Conservation (phyloP, 2,888 invertebrate genomes). For the Capitulum mitella region DNA sequence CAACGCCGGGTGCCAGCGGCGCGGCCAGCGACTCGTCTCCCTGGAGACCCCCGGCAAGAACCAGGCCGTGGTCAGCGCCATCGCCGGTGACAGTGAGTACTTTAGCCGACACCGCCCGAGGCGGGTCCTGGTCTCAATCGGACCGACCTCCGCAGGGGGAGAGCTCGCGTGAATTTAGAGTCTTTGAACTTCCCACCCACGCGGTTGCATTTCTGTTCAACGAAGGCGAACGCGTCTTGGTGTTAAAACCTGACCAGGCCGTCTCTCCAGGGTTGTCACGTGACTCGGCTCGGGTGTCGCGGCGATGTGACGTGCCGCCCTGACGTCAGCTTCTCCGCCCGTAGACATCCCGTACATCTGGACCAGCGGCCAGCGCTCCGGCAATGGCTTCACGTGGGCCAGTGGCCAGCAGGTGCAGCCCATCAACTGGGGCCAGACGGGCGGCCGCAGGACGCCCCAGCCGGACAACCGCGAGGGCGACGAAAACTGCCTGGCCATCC, state of each 20-base stretch:
- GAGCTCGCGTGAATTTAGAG: no score
- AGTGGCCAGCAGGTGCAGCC: slow-evolving; percentile 3
- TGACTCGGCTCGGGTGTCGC: no score
- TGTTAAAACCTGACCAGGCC: no score
- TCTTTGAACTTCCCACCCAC: no score
- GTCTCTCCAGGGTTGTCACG: no score
- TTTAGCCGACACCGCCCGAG: no score
- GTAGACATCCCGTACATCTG: slow-evolving; percentile 25
- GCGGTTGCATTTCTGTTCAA: no score
- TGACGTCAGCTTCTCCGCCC: neutral
- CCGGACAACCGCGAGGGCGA: slow-evolving; percentile 35
- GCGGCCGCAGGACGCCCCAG: slow-evolving; percentile 28
- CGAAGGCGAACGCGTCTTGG: no score
- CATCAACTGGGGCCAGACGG: slow-evolving; percentile 25
- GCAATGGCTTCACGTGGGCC: slow-evolving; percentile 26
- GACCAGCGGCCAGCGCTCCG: neutral
- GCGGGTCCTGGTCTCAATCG: no score
- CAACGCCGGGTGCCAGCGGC: slow-evolving; percentile 1
- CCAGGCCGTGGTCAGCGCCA: neutral
- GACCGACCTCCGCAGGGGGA: no score
- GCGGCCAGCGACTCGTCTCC: slow-evolving; percentile 18
- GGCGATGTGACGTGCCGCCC: neutral
- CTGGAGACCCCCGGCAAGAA: slow-evolving; percentile 24
- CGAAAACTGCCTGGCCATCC: slow-evolving; percentile 34
- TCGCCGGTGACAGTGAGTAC: slow-evolving; percentile 25